A percentile compares a stretch with the other conserved stretches of the same genome.
Conservation (phyloP, 2,797 vertebrate genomes). For the Caiman crocodilus region DNA sequence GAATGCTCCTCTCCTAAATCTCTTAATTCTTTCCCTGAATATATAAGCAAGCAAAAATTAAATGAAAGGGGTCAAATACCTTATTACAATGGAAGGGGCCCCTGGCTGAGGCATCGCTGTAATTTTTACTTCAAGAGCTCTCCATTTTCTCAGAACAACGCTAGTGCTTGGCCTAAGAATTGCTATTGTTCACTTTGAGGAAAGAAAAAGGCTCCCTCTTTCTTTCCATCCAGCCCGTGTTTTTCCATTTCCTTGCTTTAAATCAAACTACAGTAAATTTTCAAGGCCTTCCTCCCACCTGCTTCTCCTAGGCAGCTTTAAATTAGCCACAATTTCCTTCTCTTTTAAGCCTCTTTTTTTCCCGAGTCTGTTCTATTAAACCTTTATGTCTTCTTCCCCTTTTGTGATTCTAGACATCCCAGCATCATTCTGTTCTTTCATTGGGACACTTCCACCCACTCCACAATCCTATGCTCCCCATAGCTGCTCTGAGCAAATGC, state of each 20-base stretch:
- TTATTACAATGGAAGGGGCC: conserved; percentile 4
- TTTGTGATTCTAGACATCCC: conserved; percentile 62
- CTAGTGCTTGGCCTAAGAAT: conserved; percentile 52
- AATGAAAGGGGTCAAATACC: conserved; percentile 5
- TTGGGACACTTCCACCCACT: conserved; percentile 62
- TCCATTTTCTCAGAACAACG: conserved; percentile 65
- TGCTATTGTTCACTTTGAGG: conserved; percentile 66
- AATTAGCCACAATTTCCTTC: conserved; percentile 67
- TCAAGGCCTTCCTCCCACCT: conserved; percentile 65
- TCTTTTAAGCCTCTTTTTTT: conserved; percentile 34
- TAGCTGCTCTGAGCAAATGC: conserved; percentile 54
- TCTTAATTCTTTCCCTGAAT: conserved; percentile 30
- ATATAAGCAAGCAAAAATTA: conserved; percentile 50
- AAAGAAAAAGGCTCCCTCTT: conserved; percentile 30
- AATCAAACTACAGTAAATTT: conserved; percentile 39
- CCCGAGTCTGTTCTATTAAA: conserved; percentile 27
- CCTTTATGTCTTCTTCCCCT: conserved; percentile 45
- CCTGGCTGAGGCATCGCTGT: conserved; percentile 50
- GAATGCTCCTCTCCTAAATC: neutral
- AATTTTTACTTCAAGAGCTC: conserved; percentile 52
- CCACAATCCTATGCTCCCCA: conserved; percentile 47
- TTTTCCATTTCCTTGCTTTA: conserved; percentile 67
- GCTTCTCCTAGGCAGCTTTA: conserved; percentile 58
- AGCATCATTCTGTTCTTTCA: conserved; percentile 40
- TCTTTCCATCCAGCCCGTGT: conserved; percentile 51